These are phyloP conservation scores for Distichodus sexfasciatus DNA, from an alignment of 2,797 vertebrate species.

Conservation along the genomic window DNA sequence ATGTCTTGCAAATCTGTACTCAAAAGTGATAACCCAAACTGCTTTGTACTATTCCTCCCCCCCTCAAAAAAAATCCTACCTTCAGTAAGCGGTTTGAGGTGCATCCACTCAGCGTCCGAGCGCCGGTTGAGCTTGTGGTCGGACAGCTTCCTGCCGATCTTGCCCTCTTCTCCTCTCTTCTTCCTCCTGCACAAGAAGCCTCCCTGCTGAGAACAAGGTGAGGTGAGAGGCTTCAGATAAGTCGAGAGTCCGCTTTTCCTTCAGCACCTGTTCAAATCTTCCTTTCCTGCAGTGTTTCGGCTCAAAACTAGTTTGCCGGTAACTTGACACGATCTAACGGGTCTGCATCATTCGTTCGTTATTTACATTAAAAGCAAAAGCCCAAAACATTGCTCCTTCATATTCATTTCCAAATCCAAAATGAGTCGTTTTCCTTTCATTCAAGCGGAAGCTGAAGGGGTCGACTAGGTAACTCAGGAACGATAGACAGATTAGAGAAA, in stretches of 20 bases:
- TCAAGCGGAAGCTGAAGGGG: too few species aligned
- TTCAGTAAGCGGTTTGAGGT: conserved; percentile 85
- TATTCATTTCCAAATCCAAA: too few species aligned
- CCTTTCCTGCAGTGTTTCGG: background rate
- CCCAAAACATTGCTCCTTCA: too few species aligned
- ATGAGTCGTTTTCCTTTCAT: background rate
- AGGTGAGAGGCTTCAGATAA: background rate
- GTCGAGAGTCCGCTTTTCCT: background rate
- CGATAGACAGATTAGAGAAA: too few species aligned
- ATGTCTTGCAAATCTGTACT: background rate
- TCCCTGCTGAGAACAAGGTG: conserved; percentile 54
- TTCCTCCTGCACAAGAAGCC: conserved; percentile 71
- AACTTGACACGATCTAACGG: too few species aligned
- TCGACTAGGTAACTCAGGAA: too few species aligned
- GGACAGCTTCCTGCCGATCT: conserved; percentile 89
- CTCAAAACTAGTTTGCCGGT: background rate
- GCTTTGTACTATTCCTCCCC: background rate
- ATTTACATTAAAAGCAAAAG: too few species aligned
- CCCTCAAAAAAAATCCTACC: conserved; percentile 52
- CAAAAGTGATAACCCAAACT: too few species aligned
- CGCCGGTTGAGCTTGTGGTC: conserved; percentile 91
- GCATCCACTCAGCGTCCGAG: conserved; percentile 93
- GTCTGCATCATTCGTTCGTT: too few species aligned
- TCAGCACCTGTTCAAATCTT: too few species aligned
- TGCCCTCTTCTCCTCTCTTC: conserved; percentile 76